These are phyloP conservation scores for Piezodorus guildinii DNA, from an alignment of 1,140 invertebrate species.

Conservation along the genomic window DNA sequence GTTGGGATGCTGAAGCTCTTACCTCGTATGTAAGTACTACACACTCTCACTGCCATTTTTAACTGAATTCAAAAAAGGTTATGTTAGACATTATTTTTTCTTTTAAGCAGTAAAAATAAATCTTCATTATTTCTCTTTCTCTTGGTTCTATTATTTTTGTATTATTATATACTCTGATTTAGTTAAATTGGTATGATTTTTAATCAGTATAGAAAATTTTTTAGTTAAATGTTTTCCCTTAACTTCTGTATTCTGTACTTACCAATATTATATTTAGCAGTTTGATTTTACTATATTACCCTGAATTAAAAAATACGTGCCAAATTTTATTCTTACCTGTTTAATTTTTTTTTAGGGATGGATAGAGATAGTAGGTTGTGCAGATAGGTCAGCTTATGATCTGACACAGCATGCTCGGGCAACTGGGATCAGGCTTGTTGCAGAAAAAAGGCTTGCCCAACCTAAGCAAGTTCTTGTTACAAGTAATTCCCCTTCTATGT, in stretches of 20 bases:
- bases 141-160: too few species aligned
- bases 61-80: too few species aligned
- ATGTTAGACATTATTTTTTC: not conserved
- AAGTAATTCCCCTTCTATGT: conserved; percentile 26
- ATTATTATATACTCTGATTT: too few species aligned
- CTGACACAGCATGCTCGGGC: conserved; percentile 86
- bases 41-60: too few species aligned
- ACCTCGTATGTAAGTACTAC: conserved; percentile 66
- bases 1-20: conserved; percentile 95
- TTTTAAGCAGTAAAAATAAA: not conserved
- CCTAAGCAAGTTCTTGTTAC: conserved; percentile 66
- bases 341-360: conserved; percentile 59
- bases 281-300: too few species aligned
- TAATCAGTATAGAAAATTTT: too few species aligned
- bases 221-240: too few species aligned
- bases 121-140: conserved; percentile 24
- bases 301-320: too few species aligned
- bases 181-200: too few species aligned
- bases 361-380: conserved; percentile 99
- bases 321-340: not conserved
- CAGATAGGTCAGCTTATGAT: conserved; percentile 96
- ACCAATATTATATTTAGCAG: too few species aligned
- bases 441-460: conserved; percentile 76
- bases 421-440: conserved; percentile 78
- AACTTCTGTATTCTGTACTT: too few species aligned